These are phyloP conservation scores for Gallinago stenura DNA, from an alignment of 2,797 vertebrate species.

Conservation along the genomic window DNA sequence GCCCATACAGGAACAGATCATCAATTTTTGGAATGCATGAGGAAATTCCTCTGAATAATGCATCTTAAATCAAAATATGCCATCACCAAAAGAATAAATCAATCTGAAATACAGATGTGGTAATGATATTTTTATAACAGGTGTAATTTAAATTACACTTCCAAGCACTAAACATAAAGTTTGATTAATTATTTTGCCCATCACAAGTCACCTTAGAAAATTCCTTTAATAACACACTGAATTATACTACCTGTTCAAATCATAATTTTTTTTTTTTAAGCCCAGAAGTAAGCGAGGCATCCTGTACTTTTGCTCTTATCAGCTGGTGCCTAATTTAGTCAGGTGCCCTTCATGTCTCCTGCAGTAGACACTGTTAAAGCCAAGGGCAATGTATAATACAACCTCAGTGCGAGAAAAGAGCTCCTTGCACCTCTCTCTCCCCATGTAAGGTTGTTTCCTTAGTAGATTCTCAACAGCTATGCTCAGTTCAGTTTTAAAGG, in stretches of 20 bases:
- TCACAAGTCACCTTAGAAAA: neutral
- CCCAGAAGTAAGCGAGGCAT: neutral
- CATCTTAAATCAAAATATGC: neutral
- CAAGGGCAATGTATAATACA: neutral
- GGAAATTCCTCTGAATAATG: neutral
- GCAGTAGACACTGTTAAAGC: neutral
- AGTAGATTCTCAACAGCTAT: neutral
- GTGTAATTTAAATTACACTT: neutral
- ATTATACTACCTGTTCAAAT: neutral
- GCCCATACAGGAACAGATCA: neutral
- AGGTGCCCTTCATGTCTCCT: neutral
- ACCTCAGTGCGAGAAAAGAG: neutral
- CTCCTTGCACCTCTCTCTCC: neutral
- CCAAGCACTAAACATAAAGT: neutral
- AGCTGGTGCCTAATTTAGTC: neutral
- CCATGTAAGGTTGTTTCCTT: neutral
- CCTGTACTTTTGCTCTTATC: neutral
- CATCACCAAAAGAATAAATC: neutral
- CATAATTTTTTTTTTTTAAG: neutral
- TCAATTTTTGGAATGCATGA: neutral
- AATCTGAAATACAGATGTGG: neutral
- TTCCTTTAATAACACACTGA: neutral
- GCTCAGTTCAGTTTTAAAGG: neutral
- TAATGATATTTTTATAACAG: neutral
- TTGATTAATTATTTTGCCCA: neutral